Percentiles rank a stretch among this genome's conserved stretches.
These are phyloP conservation scores for Geotrypetes seraphini DNA, from an alignment of 2,797 vertebrate species.

Conservation along the genomic window DNA sequence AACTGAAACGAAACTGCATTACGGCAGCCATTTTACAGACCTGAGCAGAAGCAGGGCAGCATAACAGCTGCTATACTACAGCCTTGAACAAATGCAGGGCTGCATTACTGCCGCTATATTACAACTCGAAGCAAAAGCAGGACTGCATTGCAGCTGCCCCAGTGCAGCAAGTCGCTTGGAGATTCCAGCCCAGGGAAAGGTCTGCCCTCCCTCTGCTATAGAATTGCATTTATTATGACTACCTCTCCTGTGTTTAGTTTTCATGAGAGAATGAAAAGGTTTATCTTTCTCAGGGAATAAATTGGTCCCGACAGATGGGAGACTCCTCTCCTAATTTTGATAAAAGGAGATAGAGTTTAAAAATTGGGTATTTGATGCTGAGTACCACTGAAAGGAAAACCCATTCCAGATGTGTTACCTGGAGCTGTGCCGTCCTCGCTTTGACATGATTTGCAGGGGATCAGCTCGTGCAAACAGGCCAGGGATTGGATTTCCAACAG, in stretches of 20 bases:
- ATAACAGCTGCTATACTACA: too few species aligned
- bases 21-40: too few species aligned
- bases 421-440: constrained; percentile 24
- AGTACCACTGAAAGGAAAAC: constrained; percentile 28
- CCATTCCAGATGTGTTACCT: constrained; percentile 32
- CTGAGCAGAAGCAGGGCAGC: too few species aligned
- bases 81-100: too few species aligned
- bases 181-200: background rate
- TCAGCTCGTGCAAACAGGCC: background rate
- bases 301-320: background rate
- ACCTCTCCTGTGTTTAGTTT: too few species aligned
- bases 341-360: constrained; percentile 36
- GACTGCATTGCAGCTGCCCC: background rate
- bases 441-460: constrained; percentile 21
- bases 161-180: background rate
- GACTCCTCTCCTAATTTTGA: constrained; percentile 28
- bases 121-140: too few species aligned
- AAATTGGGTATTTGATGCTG: constrained; percentile 38
- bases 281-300: constrained; percentile 2
- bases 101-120: too few species aligned
- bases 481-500: constrained; percentile 8
- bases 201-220: background rate
- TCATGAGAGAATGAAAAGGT: constrained; percentile 5
- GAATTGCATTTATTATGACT: too few species aligned
- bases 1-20: too few species aligned